A percentile compares a stretch with the other conserved stretches of the same genome.
Evolutionary conservation across 2,113 vertebrate genomes (phyloP).

Genomic region (Actenoides hombroni): DNA sequence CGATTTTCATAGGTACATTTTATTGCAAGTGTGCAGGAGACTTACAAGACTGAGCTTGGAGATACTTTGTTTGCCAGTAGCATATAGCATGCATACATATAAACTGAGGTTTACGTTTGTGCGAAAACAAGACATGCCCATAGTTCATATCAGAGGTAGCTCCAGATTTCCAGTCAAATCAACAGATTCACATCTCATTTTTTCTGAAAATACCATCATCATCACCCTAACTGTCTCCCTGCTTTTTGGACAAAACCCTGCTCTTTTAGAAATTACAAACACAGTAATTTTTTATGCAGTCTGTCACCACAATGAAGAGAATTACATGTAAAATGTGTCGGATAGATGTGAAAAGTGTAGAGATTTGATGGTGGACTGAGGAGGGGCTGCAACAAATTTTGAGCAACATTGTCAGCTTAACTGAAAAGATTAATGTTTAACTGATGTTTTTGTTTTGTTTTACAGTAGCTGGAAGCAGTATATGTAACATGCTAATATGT

Average conservation of each 20-base stretch:
- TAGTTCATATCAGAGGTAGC: neutral
- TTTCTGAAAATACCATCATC: neutral
- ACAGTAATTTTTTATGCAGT: neutral
- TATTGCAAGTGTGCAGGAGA: neutral
- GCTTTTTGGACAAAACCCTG: neutral
- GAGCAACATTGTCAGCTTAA: neutral
- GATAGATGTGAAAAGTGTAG: neutral
- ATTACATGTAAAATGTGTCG: neutral
- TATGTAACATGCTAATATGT: neutral
- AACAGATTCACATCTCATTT: neutral
- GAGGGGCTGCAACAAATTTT: neutral
- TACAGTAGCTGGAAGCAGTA: neutral
- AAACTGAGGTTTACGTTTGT: slow-evolving; percentile 3
- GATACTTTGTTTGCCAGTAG: neutral
- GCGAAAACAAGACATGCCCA: neutral
- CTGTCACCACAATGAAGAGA: neutral
- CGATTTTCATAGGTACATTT: neutral
- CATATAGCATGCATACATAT: neutral
- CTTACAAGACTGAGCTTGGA: neutral
- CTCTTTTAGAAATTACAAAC: neutral
- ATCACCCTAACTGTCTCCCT: neutral
- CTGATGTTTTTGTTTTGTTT: neutral
- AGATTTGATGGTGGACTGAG: neutral
- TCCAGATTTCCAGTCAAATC: neutral
- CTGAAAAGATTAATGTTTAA: neutral